Percentiles rank a stretch among this genome's conserved stretches.
phyloP scores from a whole-genome alignment of 2,113 vertebrate genomes.

The Haliaeetus leucogaster region DNA sequence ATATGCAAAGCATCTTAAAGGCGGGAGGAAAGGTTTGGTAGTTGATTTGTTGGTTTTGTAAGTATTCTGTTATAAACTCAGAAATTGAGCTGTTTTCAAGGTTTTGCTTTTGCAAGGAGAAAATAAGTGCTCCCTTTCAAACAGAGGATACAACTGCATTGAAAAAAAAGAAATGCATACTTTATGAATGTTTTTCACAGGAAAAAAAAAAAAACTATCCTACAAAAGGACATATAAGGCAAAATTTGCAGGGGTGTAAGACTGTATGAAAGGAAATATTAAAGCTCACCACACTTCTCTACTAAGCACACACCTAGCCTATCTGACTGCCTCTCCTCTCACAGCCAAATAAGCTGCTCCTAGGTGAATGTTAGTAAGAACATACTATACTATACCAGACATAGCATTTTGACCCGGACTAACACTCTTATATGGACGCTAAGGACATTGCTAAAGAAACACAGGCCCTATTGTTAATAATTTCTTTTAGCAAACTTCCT shows the following conservation, averaged over 20 bases:
- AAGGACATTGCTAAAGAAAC: conserved; percentile 38
- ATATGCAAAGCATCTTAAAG: not conserved
- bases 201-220: not conserved
- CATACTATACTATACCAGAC: not conserved
- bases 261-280: not conserved
- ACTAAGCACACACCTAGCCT: not conserved
- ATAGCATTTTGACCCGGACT: not conserved
- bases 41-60: not conserved
- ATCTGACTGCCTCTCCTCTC: not conserved
- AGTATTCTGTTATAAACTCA: not conserved
- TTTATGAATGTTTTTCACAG: not conserved
- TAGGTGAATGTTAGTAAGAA: not conserved
- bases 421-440: not conserved
- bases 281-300: not conserved
- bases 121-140: not conserved
- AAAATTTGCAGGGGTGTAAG: not conserved
- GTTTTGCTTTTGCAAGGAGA: not conserved
- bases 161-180: not conserved
- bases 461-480: conserved; percentile 23
- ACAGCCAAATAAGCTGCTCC: not conserved
- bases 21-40: too few relatives aligned
- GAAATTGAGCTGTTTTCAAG: not conserved
- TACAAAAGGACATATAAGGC: not conserved
- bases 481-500: conserved; percentile 33
- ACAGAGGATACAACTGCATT: not conserved